These are phyloP conservation scores for Cheilosia impressa DNA, from an alignment of 2,888 invertebrate genomes.

Conservation along the genomic window DNA sequence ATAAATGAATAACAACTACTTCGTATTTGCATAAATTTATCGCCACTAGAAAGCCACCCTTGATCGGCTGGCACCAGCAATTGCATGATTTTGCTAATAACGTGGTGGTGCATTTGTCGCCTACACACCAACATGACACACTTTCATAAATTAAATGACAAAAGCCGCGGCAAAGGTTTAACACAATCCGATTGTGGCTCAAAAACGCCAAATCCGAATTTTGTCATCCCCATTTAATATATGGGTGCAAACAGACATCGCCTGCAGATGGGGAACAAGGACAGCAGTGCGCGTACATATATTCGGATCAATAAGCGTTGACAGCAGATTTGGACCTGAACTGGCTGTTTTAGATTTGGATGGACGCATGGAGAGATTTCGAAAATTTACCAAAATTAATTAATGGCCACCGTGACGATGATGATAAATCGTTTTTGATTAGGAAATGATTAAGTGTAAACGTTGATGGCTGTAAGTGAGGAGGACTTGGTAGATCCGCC, in stretches of 20 bases:
- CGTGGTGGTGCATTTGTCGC: too few relatives aligned
- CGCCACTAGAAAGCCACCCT: not conserved
- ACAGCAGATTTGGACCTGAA: not conserved
- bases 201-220: conserved; percentile 4
- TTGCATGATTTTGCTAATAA: not conserved
- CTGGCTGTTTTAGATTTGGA: conserved; percentile 5
- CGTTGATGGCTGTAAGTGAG: not conserved
- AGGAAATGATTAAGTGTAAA: conserved; percentile 13
- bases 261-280: not conserved
- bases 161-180: conserved; percentile 1
- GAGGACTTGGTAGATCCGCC: not conserved
- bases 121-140: not conserved
- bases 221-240: conserved; percentile 7
- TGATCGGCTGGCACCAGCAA: too few relatives aligned
- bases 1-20: not conserved
- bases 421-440: conserved; percentile 46
- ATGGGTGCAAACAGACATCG: not conserved
- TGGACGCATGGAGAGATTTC: conserved; percentile 6
- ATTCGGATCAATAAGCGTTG: not conserved
- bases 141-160: conserved; percentile 30
- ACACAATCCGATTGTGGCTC: not conserved
- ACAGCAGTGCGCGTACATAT: not conserved
- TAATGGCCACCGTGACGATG: conserved; percentile 15
- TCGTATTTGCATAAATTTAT: conserved; percentile 9
- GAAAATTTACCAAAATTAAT: conserved; percentile 41